These are phyloP conservation scores for Ictidomys tridecemlineatus DNA, from an alignment of 2,113 vertebrate species.

Conservation along the genomic window DNA sequence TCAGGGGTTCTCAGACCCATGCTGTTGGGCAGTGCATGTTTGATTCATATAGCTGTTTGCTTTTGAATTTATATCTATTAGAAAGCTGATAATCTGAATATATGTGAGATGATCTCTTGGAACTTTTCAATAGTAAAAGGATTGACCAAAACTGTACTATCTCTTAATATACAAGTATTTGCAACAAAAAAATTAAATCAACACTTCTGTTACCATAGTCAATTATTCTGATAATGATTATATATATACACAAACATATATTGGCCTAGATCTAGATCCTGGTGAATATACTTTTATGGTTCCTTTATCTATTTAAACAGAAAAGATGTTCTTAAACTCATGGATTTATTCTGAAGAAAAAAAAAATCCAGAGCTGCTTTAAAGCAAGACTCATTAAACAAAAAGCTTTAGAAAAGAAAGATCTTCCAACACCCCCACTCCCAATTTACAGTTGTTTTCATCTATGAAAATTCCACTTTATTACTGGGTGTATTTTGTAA, in stretches of 20 bases:
- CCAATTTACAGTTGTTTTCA: conserved; percentile 23
- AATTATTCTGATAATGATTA: conserved; percentile 56
- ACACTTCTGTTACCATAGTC: neutral
- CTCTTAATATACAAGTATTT: conserved; percentile 21
- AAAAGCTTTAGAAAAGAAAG: conserved; percentile 33
- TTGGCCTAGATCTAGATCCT: conserved; percentile 4
- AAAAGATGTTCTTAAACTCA: neutral
- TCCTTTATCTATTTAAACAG: conserved; percentile 10
- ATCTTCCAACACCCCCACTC: neutral
- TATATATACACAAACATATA: neutral
- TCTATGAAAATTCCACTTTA: neutral
- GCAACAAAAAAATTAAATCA: conserved; percentile 55
- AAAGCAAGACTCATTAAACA: neutral
- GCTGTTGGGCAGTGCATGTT: conserved; percentile 60
- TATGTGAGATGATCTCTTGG: conserved; percentile 19
- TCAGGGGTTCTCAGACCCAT: conserved; percentile 86
- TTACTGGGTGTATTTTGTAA: neutral
- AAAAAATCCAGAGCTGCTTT: neutral
- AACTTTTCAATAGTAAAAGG: conserved; percentile 22
- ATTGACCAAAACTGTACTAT: conserved; percentile 6
- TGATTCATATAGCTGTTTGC: conserved; percentile 78
- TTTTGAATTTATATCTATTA: conserved; percentile 84
- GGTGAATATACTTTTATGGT: neutral
- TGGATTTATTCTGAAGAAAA: neutral
- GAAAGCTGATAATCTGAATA: conserved; percentile 57